Conservation (phyloP, 2,888 invertebrate species). For the Metellina segmentata region DNA sequence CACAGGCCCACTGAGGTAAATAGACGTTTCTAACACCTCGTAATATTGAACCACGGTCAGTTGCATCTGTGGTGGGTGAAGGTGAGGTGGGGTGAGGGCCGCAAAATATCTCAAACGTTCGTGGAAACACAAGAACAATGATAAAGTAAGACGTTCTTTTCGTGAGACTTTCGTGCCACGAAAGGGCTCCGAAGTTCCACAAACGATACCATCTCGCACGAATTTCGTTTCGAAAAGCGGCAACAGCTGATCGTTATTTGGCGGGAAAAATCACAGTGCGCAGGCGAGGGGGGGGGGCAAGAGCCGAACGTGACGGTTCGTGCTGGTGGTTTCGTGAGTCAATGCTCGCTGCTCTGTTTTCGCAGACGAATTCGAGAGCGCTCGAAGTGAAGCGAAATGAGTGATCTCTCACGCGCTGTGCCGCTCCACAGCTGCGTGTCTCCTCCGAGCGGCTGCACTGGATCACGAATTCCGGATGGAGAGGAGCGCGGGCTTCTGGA, state of each 20-base stretch:
- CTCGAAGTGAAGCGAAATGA: background rate
- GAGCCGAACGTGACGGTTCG: background rate
- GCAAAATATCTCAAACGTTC: too few species aligned
- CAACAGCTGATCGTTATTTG: background rate
- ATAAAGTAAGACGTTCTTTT: too few species aligned
- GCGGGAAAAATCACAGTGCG: background rate
- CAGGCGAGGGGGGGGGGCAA: too few species aligned
- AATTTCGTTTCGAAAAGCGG: background rate
- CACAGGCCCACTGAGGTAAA: too few species aligned
- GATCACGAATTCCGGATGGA: background rate
- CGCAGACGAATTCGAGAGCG: background rate
- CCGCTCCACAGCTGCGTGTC: background rate
- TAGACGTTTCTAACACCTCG: too few species aligned
- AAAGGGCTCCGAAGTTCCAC: background rate
- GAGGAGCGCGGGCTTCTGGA: background rate
- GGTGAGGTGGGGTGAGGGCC: too few species aligned
- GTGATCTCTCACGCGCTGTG: background rate
- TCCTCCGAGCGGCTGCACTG: background rate
- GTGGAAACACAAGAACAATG: too few species aligned
- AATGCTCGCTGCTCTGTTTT: background rate
- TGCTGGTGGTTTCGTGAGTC: background rate
- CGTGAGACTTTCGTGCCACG: too few species aligned
- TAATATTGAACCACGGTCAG: too few species aligned
- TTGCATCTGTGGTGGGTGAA: too few species aligned
- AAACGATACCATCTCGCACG: slow-evolving; percentile 1